These are phyloP conservation scores for Puma concolor DNA, from an alignment of 2,113 vertebrate species.

Conservation along the genomic window DNA sequence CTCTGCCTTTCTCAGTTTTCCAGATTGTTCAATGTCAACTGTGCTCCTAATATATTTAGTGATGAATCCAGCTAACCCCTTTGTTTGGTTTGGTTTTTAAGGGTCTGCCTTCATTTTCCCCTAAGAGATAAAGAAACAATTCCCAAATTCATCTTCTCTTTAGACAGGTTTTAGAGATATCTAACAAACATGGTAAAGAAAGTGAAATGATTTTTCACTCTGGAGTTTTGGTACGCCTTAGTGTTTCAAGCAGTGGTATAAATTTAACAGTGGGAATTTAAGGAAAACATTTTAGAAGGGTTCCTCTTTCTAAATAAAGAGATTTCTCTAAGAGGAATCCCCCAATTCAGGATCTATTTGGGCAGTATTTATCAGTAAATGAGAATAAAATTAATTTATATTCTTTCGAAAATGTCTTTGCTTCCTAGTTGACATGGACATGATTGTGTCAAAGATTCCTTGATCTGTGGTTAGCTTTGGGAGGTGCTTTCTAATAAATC, in stretches of 20 bases:
- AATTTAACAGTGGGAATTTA: not conserved
- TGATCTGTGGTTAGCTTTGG: not conserved
- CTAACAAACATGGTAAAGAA: not conserved
- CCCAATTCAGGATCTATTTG: not conserved
- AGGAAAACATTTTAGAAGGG: slow-evolving; percentile 28
- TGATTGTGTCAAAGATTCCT: not conserved
- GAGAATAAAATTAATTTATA: not conserved
- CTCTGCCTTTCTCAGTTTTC: not conserved
- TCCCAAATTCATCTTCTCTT: slow-evolving; percentile 1
- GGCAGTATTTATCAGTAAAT: not conserved
- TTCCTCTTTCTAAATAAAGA: slow-evolving; percentile 26
- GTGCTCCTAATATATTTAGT: not conserved
- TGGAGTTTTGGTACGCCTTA: not conserved
- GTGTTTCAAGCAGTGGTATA: not conserved
- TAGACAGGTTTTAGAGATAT: slow-evolving; percentile 14
- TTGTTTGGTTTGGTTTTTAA: slow-evolving; percentile 36
- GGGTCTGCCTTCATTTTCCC: not conserved
- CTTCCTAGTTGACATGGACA: not conserved
- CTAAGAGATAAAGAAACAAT: slow-evolving; percentile 29
- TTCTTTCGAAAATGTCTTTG: slow-evolving; percentile 22
- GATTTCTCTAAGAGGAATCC: not conserved
- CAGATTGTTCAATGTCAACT: not conserved
- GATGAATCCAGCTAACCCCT: not conserved
- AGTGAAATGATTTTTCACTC: not conserved
- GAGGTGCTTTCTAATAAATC: slow-evolving; percentile 39